Percentiles rank a stretch among this genome's conserved stretches.
phyloP scores from a whole-genome alignment of 2,888 invertebrate genomes.

The Apamea anceps region DNA sequence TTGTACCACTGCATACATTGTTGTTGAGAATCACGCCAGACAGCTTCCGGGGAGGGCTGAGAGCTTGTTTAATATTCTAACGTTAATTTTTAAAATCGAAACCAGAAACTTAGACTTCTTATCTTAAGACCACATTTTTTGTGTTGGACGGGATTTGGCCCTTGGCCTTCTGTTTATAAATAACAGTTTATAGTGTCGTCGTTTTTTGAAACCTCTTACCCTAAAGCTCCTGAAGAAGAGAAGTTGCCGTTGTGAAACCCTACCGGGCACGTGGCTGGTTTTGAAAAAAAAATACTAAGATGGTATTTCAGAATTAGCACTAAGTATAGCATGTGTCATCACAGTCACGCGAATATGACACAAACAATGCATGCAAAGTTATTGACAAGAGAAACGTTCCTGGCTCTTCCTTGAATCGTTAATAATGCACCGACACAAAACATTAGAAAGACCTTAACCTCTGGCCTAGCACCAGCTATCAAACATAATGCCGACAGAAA shows the following conservation, averaged over 20 bases:
- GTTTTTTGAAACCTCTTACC: not conserved
- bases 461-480: constrained; percentile 15
- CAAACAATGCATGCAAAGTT: constrained; percentile 2
- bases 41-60: constrained; percentile 45
- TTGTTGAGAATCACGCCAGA: constrained; percentile 17
- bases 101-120: not conserved
- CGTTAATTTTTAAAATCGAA: not conserved
- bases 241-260: too few species aligned
- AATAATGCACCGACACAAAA: constrained; percentile 6
- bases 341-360: not conserved
- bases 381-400: constrained; percentile 2
- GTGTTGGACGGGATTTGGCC: not conserved
- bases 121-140: not conserved
- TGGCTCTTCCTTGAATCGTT: constrained; percentile 6
- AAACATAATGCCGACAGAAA: constrained; percentile 30
- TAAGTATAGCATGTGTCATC: not conserved
- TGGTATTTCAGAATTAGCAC: not conserved
- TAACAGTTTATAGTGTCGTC: not conserved
- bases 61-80: constrained; percentile 5
- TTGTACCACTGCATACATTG: constrained; percentile 47
- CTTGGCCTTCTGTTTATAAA: not conserved
- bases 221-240: not conserved
- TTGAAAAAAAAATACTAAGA: not conserved
- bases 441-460: constrained; percentile 42
- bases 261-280: not conserved